Evolutionary conservation across 2,113 vertebrate species (phyloP).

Genomic region (Pimephales promelas): DNA sequence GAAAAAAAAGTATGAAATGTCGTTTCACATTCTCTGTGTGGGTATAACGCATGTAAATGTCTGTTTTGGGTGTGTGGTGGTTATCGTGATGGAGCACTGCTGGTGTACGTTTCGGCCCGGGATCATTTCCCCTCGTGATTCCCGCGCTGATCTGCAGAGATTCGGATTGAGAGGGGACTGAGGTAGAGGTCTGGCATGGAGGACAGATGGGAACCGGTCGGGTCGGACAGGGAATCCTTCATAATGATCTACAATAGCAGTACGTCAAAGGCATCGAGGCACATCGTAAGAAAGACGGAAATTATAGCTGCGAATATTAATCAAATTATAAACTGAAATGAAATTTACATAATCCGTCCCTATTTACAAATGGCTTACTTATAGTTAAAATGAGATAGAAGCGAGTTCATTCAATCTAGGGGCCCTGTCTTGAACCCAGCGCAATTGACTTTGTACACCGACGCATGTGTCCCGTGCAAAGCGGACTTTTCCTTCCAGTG

Average conservation of each 20-base stretch:
- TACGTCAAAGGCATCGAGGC: not conserved
- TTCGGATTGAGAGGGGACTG: not conserved
- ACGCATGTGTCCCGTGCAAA: too few species aligned
- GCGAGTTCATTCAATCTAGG: too few species aligned
- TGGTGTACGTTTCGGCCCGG: slow-evolving; percentile 18
- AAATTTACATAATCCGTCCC: too few species aligned
- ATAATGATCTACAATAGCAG: not conserved
- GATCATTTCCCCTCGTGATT: not conserved
- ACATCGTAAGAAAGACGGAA: not conserved
- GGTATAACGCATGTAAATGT: slow-evolving; percentile 77
- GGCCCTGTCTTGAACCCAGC: too few species aligned
- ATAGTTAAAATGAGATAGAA: not conserved
- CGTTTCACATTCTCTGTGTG: slow-evolving; percentile 75
- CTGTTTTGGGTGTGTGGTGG: slow-evolving; percentile 62
- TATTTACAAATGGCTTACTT: not conserved
- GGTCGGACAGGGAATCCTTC: not conserved
- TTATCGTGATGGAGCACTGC: slow-evolving; percentile 25
- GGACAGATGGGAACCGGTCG: not conserved
- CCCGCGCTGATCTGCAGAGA: not conserved
- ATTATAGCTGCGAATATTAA: not conserved
- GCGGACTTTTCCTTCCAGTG: too few species aligned
- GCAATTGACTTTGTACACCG: too few species aligned
- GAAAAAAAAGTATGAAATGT: slow-evolving; percentile 68
- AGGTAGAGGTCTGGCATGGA: slow-evolving; percentile 30
- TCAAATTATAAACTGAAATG: slow-evolving; percentile 4